phyloP scores from a whole-genome alignment of 2,888 invertebrate genomes.

The Trimorus sp. region DNA sequence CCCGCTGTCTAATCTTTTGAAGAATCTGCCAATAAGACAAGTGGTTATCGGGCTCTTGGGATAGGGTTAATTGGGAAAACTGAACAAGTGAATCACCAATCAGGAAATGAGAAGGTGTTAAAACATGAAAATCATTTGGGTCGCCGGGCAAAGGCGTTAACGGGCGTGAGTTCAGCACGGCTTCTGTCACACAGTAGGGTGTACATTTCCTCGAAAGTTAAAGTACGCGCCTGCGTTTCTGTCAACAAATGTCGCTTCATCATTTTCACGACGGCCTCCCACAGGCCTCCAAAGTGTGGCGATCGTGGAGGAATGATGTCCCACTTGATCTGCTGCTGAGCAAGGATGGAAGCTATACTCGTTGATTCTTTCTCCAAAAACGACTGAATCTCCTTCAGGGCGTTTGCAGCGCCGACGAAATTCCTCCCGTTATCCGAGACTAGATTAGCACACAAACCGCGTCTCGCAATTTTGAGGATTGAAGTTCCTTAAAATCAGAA shows the following conservation, averaged over 20 bases:
- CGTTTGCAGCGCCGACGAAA: too few relatives aligned
- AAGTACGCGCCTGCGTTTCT: neutral
- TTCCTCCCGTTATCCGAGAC: too few relatives aligned
- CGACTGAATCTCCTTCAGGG: too few relatives aligned
- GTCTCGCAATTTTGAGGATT: neutral
- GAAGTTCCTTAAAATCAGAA: neutral
- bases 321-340: neutral
- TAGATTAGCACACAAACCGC: too few relatives aligned
- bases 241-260: neutral
- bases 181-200: neutral
- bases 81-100: neutral
- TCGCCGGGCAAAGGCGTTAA: neutral
- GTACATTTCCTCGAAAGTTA: neutral
- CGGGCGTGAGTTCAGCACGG: slow-evolving; percentile 4
- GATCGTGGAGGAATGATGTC: neutral
- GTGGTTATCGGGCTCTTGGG: neutral
- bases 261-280: neutral
- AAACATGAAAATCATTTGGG: neutral
- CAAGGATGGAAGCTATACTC: neutral
- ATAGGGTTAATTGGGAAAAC: neutral
- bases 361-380: slow-evolving; percentile 6
- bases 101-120: neutral
- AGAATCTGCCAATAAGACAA: slow-evolving; percentile 2
- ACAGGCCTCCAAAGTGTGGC: neutral
- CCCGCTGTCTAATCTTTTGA: neutral